A percentile compares a stretch with the other conserved stretches of the same genome.
These are phyloP conservation scores for Rhaphigaster nebulosa DNA, from an alignment of 2,888 invertebrate genomes.

Conservation along the genomic window DNA sequence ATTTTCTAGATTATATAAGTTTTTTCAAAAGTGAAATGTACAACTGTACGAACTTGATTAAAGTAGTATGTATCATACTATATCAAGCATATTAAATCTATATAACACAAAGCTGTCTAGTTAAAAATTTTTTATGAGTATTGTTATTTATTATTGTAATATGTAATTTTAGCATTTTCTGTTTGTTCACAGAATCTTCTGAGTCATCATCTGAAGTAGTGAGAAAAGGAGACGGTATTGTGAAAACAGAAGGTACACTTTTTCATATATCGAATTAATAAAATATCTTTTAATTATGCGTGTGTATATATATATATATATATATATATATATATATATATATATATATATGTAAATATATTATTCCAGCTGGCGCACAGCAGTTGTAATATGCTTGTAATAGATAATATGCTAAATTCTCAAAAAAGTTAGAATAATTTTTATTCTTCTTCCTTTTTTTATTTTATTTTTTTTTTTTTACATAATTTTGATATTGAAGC, in stretches of 20 bases:
- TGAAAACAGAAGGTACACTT: slow-evolving; percentile 67
- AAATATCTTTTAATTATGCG: no score
- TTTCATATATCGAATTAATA: not conserved
- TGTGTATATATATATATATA: not conserved
- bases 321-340: no score
- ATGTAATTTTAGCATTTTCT: slow-evolving; percentile 29
- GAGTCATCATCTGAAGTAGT: slow-evolving; percentile 65
- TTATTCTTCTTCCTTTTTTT: no score
- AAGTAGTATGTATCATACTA: not conserved
- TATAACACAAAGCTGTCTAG: not conserved
- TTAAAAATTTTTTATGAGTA: not conserved
- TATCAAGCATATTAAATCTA: not conserved
- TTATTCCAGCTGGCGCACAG: no score
- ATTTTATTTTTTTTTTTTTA: no score
- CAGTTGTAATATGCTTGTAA: no score
- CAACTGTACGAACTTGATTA: not conserved
- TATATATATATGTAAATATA: no score
- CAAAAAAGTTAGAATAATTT: no score
- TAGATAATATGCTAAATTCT: no score
- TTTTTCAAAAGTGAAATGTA: not conserved
- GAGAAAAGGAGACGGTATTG: slow-evolving; percentile 65
- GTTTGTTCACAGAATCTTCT: slow-evolving; percentile 63
- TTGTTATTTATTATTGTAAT: slow-evolving; percentile 1
- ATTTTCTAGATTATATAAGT: not conserved
- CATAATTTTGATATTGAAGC: no score